A percentile compares a stretch with the other conserved stretches of the same genome.
Evolutionary conservation across 2,888 invertebrate genomes (phyloP).

Genomic region (Campopleginae sp.): DNA sequence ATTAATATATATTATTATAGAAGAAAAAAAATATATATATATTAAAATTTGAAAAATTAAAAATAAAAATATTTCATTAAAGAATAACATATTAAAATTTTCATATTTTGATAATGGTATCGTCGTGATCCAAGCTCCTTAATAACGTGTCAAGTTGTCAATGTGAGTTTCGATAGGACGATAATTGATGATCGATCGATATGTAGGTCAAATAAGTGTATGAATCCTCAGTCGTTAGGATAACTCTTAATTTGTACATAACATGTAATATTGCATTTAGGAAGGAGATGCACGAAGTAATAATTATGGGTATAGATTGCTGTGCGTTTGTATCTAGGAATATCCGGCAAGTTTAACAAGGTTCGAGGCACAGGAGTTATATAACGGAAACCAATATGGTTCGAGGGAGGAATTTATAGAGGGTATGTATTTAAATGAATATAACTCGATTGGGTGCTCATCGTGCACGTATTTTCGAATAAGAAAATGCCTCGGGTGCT

Average conservation of each 20-base stretch:
- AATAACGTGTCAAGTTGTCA: background rate
- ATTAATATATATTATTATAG: too few species aligned
- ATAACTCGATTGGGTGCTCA: constrained; percentile 26
- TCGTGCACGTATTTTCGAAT: constrained; percentile 46
- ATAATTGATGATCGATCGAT: background rate
- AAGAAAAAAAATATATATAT: too few species aligned
- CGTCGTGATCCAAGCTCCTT: too few species aligned
- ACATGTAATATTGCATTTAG: background rate
- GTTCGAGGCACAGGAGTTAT: background rate
- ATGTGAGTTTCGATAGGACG: background rate
- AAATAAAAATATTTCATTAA: too few species aligned
- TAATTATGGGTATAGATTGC: constrained; percentile 18
- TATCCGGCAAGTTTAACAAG: background rate
- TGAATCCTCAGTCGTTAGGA: background rate
- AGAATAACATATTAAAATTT: too few species aligned
- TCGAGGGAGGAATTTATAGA: constrained; percentile 65
- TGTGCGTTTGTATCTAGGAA: constrained; percentile 1
- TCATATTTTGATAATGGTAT: too few species aligned
- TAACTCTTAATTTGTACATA: background rate
- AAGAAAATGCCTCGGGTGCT: constrained; percentile 39
- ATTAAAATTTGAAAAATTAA: too few species aligned
- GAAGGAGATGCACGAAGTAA: background rate
- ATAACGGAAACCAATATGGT: constrained; percentile 66
- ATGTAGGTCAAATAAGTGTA: background rate
- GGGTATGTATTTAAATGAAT: constrained; percentile 49